Evolutionary conservation across 2,797 vertebrate genomes (phyloP), one percentile per base, ranked within the genome.

Genomic region (Sphenopsis melanotis): DNA sequence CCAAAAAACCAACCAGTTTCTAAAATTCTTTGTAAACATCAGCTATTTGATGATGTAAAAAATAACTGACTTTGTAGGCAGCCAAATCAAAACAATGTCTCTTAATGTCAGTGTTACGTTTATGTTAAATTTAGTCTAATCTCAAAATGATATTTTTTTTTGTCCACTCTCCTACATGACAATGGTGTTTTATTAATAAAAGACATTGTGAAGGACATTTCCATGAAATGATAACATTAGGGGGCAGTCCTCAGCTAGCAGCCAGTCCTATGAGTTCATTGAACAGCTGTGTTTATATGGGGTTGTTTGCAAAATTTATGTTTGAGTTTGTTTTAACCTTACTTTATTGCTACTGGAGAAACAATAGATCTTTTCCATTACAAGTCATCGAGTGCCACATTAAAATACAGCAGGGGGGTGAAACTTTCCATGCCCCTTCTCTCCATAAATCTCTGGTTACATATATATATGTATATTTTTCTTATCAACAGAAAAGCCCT

Each of bases 251-350:
- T 89, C 84, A 80, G 65, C 90, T 65, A 89, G 61, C 71, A 96
- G 46, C 64, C 53, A 57, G n/a, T 21, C 53, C 82, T 65, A 11
- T 47, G 61, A 61, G 42, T 71, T 87, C 82, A 55, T 60, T 68
- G 89, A 95, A 83, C 96, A 95, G 94, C 82, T 95, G 95, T 89
- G 93, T 91, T 97, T 95, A 91, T 93, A 95, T 83, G 61, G 65
- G 64, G 69, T 44, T 95, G 88, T 94, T 94, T 65, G 82, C 44
- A 86, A 89, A 95, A 95, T 96, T 95, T 94, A 97, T 94, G 82
- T 50, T 78, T 92, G 75, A 89, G 55, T 94, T 96, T 95, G 79
- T 83, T 96, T 95, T 95, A 95, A 94, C 87, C 92, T 94, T 91
- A 87, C 39, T 96, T 95, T 96, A 92, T 78, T 94, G 82, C 69